Evolutionary conservation across 37 sponge, comb jelly and placozoan species (phyloP), one percentile per base, ranked within the genome.

Genomic region (Dysidea cf. avara): DNA sequence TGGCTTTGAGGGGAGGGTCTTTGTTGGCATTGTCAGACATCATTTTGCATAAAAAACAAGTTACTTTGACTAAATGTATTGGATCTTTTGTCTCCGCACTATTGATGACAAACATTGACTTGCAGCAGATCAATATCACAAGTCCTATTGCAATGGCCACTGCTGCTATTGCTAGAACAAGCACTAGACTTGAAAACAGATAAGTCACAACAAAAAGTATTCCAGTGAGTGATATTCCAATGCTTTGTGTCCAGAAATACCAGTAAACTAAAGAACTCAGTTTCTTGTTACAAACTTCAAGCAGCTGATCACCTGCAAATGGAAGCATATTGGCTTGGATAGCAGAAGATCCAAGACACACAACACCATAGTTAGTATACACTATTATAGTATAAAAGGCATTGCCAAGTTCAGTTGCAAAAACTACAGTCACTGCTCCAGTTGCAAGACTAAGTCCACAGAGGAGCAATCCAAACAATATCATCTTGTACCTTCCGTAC

Each of bases 191-290:
- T 6, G 31, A 12, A 32, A 12, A 12, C 0, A 4, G 0, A 20
- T 57, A 28, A 1, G 2, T 12, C 12, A 1, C 7, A 9, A 57
- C 0, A 32, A 53, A 63, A 34, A 17, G 46, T 0, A 51, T 22
- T 7, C 61, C n/a, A n/a, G n/a, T n/a, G n/a, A n/a, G 0, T 17
- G 71, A 1, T 21, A 9, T 46, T 37, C 74, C 85, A 6, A 77
- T 25, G 30, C 78, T 85, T 22, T 72, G 46, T 40, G 59, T 46
- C 85, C 85, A 85, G 68, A 78, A 85, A 36, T 76, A 78, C 72
- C 66, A 78, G 69, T 85, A 71, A 52, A 85, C 70, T 50, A 65
- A 85, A 1, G 85, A 77, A 53, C 78, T 78, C 13, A 78, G 25
- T 47, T 70, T 48, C 9, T 77, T 59, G n/a, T 61, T 61, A 3